Evolutionary conservation across 2,113 vertebrate genomes (phyloP).

Genomic region (Ailuropoda melanoleuca): DNA sequence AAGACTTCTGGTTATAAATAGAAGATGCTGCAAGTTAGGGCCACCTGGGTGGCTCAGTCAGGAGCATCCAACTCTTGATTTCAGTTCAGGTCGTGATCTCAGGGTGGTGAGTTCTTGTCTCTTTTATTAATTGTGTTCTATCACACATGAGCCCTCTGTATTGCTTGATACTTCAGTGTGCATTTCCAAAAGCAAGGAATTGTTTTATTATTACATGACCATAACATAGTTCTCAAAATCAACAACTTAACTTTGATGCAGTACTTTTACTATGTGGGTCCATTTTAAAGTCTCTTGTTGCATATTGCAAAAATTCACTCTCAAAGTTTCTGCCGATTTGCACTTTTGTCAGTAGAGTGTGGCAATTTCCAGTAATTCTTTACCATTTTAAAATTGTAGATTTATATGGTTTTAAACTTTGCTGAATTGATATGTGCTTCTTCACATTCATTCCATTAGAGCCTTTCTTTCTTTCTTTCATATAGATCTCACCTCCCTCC

Average conservation of each 20-base stretch:
- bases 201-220: not conserved
- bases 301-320: not conserved
- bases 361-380: not conserved
- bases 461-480: not conserved
- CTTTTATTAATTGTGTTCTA: too few species aligned
- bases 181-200: not conserved
- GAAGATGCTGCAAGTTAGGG: not conserved
- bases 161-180: not conserved
- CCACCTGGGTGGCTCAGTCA: not conserved
- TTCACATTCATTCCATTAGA: not conserved
- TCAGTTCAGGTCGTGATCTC: not conserved
- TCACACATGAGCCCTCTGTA: not conserved
- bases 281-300: not conserved
- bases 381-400: not conserved
- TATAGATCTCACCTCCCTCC: not conserved
- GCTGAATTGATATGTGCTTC: not conserved
- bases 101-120: not conserved
- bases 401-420: not conserved
- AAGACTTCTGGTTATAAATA: not conserved
- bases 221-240: not conserved
- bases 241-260: not conserved
- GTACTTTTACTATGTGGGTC: not conserved
- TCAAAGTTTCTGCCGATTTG: not conserved
- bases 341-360: not conserved
- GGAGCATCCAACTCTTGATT: not conserved